Conservation (phyloP, 1,140 invertebrate species). For the Ceratina japonica region DNA sequence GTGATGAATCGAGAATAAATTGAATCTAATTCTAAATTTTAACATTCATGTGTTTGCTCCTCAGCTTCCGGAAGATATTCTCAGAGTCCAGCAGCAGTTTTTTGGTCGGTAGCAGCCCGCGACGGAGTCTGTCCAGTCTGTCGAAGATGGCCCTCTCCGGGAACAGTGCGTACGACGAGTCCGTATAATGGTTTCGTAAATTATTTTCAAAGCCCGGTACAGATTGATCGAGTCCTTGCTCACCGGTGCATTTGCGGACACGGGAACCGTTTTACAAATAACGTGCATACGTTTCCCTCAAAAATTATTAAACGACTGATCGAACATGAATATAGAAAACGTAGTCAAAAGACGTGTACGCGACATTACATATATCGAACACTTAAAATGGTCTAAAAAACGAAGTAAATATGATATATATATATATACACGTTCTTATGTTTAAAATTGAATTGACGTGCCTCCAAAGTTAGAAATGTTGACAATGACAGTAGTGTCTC, state of each 20-base stretch:
- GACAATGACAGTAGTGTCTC: constrained; percentile 5
- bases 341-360: constrained; percentile 11
- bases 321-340: constrained; percentile 12
- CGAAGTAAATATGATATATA: constrained; percentile 16
- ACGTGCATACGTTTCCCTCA: neutral
- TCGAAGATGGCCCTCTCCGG: constrained; percentile 86
- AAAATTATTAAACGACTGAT: neutral
- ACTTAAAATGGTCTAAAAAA: constrained; percentile 9
- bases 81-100: constrained; percentile 82
- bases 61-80: constrained; percentile 86
- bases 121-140: constrained; percentile 85
- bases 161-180: constrained; percentile 76
- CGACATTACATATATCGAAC: constrained; percentile 24
- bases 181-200: constrained; percentile 58
- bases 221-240: constrained; percentile 4
- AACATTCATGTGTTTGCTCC: constrained; percentile 48
- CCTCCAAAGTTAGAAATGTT: constrained; percentile 29
- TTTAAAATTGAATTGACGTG: constrained; percentile 19
- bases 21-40: neutral
- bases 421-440: constrained; percentile 6
- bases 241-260: too few relatives aligned
- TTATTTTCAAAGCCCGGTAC: constrained; percentile 30
- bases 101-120: constrained; percentile 83
- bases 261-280: neutral
- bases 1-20: constrained; percentile 76